These are phyloP conservation scores for Andricus curvator DNA, from an alignment of 2,888 invertebrate species.

Conservation along the genomic window DNA sequence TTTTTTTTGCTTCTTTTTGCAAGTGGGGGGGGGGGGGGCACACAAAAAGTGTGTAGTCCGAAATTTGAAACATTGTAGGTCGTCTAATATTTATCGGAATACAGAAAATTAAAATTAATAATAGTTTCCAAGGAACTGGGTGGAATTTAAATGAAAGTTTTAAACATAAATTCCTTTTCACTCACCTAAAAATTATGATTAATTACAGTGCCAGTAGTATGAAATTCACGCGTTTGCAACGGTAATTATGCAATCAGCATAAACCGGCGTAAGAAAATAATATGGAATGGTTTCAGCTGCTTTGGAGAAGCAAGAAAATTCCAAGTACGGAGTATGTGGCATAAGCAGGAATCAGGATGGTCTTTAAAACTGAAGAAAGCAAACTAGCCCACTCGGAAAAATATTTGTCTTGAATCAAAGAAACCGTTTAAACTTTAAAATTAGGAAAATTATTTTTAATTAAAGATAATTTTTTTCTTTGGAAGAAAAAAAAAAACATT, in stretches of 20 bases:
- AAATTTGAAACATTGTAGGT: no score
- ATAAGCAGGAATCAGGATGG: neutral
- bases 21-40: no score
- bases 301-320: slow-evolving; percentile 18
- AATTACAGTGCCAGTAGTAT: slow-evolving; percentile 6
- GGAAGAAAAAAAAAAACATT: no score
- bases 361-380: slow-evolving; percentile 16
- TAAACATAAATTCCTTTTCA: neutral
- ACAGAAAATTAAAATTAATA: no score
- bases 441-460: no score
- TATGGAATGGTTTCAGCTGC: slow-evolving; percentile 3
- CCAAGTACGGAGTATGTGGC: neutral
- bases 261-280: slow-evolving; percentile 23
- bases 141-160: neutral
- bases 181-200: slow-evolving; percentile 1
- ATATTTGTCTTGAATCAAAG: no score
- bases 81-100: no score
- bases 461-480: no score
- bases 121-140: no score
- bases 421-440: no score
- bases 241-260: slow-evolving; percentile 26
- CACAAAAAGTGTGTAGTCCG: no score
- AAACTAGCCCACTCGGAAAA: neutral
- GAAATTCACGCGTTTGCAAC: slow-evolving; percentile 6
- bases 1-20: no score